phyloP scores from a whole-genome alignment of 2,888 invertebrate species.

The Drosophila formosana region DNA sequence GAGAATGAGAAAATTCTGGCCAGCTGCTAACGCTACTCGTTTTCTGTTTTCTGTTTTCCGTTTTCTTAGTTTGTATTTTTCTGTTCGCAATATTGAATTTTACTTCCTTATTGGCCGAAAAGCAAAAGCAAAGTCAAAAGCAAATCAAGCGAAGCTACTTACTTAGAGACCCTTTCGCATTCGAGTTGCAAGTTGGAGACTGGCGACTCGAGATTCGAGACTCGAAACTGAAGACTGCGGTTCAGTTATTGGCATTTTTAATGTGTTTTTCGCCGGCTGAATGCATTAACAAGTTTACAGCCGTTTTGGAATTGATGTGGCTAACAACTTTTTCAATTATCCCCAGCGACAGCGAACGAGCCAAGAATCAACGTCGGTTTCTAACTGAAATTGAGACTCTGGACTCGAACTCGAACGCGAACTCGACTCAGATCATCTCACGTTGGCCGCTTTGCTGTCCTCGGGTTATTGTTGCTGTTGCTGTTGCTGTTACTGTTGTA shows the following conservation, averaged over 20 bases:
- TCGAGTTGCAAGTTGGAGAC: not conserved
- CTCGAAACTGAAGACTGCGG: not conserved
- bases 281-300: slow-evolving; percentile 76
- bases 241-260: slow-evolving; percentile 62
- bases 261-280: slow-evolving; percentile 52
- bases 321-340: slow-evolving; percentile 78
- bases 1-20: slow-evolving; percentile 46
- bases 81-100: slow-evolving; percentile 29
- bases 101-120: slow-evolving; percentile 71
- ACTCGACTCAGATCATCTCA: slow-evolving; percentile 31
- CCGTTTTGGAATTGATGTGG: slow-evolving; percentile 78
- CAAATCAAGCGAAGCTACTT: slow-evolving; percentile 36
- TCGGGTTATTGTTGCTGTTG: slow-evolving; percentile 12
- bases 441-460: slow-evolving; percentile 13
- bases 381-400: slow-evolving; percentile 9
- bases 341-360: slow-evolving; percentile 39
- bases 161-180: slow-evolving; percentile 30
- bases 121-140: slow-evolving; percentile 39
- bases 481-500: slow-evolving; percentile 19
- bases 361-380: slow-evolving; percentile 17
- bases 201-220: not conserved
- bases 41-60: slow-evolving; percentile 14
- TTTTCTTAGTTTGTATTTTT: not conserved
- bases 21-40: slow-evolving; percentile 50
- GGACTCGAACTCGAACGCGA: not conserved